A percentile compares a stretch with the other conserved stretches of the same genome.
phyloP scores from a whole-genome alignment of 2,888 invertebrate genomes.

The Drosophila gaucha region DNA sequence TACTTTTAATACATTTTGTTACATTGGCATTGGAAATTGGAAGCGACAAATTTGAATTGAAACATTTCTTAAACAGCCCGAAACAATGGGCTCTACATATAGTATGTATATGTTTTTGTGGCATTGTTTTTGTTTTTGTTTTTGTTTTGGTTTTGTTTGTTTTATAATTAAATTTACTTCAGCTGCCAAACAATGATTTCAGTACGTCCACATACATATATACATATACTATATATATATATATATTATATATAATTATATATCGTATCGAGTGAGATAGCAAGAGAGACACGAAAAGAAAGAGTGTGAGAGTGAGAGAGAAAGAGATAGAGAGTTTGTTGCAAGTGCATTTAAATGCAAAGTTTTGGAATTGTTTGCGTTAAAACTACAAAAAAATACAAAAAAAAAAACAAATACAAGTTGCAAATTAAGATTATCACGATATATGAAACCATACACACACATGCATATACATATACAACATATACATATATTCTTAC shows the following conservation, averaged over 20 bases:
- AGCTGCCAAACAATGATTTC: constrained; percentile 47
- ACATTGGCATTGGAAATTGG: constrained; percentile 51
- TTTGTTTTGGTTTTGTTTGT: constrained; percentile 23
- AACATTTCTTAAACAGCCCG: constrained; percentile 29
- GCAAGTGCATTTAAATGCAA: constrained; percentile 39
- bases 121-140: constrained; percentile 22
- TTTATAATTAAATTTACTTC: constrained; percentile 23
- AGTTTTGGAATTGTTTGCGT: constrained; percentile 45
- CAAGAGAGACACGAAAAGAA: neutral
- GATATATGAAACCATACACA: constrained; percentile 26
- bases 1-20: constrained; percentile 54
- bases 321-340: neutral
- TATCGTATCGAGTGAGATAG: constrained; percentile 9
- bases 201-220: constrained; percentile 29
- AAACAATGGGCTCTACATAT: constrained; percentile 15
- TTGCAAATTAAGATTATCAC: constrained; percentile 12
- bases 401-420: neutral
- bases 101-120: constrained; percentile 29
- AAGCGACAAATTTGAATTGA: constrained; percentile 44
- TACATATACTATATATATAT: constrained; percentile 18
- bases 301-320: constrained; percentile 1
- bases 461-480: constrained; percentile 17
- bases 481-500: constrained; percentile 17
- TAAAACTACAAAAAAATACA: constrained; percentile 7
- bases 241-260: constrained; percentile 4